Base-by-base conservation (phyloP, 37 sponge, comb jelly and placozoan species). In the Hormiphora californensis region DNA sequence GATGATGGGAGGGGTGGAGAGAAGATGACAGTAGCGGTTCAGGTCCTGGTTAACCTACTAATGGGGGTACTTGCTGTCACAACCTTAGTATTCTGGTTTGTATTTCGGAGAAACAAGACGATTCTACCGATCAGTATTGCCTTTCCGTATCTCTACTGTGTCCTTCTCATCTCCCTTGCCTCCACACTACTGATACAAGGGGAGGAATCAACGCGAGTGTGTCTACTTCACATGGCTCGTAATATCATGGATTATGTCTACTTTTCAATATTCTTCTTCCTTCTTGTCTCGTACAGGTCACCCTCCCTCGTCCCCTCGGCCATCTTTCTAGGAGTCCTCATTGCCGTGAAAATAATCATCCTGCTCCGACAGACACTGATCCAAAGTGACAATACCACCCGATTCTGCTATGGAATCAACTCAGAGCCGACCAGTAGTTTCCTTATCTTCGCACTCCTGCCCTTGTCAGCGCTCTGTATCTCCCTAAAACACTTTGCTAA, bases 261-360 rank as follows among this genome's bases (percentile, higher is more conserved):
- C 81, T 73, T 25, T 30, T 33, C 44, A 4, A 43, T 73, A 8
- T 4, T 73, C 44, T 46, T 73, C 3, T 73, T 28, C 38, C 35
- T 19, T 5, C 81, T 73, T 0, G 46, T 73, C 81, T 73, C 81
- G 9, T 73, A 73, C 25, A 3, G 43, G 35, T 73, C 81, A 41
- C 46, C 40, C 40, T n/a, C 21, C 41, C 40, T 23, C 4, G 5
- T 73, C 35, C 17, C 81, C 17, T 46, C 40, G 46, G 43, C 43
- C n/a, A 73, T 30, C 0, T 73, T 73, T 33, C 1, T 30, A 32
- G 43, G 36, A 7, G 38, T 73, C 25, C 46, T 73, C 15, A 21
- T 46, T 0, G 1, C 25, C 35, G 23, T 73, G 11, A 73, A 73
- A 36, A 43, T 73, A 43, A 33, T 73, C 9, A 46, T 73, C n/a